These are phyloP conservation scores for Pterocles burchelli DNA, from an alignment of 2,113 vertebrate species.

Conservation along the genomic window DNA sequence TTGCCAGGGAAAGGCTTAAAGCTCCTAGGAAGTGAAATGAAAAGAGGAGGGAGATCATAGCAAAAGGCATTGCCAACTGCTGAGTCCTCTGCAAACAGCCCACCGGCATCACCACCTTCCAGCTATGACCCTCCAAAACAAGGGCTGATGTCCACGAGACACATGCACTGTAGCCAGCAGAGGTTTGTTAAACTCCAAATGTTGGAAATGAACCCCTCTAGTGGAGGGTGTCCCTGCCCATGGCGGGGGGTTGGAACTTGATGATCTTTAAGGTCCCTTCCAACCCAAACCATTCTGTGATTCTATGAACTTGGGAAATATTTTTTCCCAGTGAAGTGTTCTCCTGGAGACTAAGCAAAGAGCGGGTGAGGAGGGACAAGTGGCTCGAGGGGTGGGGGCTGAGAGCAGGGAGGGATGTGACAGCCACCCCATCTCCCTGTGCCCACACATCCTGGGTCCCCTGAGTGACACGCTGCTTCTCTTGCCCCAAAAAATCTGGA, in stretches of 20 bases:
- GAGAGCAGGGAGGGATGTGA: not conserved
- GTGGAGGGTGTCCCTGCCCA: no score
- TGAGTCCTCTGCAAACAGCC: not conserved
- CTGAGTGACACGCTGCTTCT: accelerated
- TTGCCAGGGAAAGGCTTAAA: not conserved
- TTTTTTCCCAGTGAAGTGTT: not conserved
- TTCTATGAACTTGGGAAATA: not conserved
- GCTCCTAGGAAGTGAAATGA: not conserved
- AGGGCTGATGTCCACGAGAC: not conserved
- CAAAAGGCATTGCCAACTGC: not conserved
- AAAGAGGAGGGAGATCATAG: not conserved
- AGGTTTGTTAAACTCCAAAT: not conserved
- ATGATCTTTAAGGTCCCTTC: no score
- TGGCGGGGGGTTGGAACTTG: no score
- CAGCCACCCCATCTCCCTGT: not conserved
- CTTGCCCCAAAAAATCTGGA: not conserved
- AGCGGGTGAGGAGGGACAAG: not conserved
- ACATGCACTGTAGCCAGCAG: accelerated
- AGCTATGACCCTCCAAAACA: accelerated
- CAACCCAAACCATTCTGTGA: no score
- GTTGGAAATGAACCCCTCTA: not conserved
- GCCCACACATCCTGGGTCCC: accelerated
- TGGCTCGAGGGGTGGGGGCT: not conserved
- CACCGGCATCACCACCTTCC: not conserved
- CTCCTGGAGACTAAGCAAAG: not conserved